Evolutionary conservation across 2,113 vertebrate species (phyloP).

Genomic region (Odocoileus hemionus): DNA sequence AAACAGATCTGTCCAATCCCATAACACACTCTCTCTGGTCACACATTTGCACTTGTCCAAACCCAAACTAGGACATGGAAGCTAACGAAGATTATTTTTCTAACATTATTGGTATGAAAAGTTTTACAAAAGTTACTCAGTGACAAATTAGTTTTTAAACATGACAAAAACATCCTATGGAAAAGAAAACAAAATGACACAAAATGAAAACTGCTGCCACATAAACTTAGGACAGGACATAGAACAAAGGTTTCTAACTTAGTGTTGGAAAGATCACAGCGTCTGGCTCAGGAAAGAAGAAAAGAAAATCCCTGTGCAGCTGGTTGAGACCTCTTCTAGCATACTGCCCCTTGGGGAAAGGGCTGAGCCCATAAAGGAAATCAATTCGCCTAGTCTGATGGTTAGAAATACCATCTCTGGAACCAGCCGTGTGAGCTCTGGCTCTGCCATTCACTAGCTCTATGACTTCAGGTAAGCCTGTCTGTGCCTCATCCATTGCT

Average conservation of each 20-base stretch:
- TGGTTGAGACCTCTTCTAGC: accelerated
- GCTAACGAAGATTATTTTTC: neutral
- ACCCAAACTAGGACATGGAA: neutral
- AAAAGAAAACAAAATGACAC: neutral
- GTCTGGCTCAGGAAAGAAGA: neutral
- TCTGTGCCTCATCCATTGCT: neutral
- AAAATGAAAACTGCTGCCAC: neutral
- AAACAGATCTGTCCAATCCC: neutral
- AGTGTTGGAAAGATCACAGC: neutral
- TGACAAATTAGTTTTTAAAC: neutral
- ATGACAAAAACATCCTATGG: neutral
- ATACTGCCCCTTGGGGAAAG: neutral
- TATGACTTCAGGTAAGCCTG: neutral
- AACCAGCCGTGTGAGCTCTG: neutral
- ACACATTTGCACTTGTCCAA: neutral
- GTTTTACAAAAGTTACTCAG: neutral
- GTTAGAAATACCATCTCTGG: neutral
- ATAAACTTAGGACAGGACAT: neutral
- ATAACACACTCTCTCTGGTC: neutral
- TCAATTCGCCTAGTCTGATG: neutral
- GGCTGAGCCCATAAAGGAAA: neutral
- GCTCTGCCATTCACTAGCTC: too few species aligned
- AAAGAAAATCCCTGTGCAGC: neutral
- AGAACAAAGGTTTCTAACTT: neutral
- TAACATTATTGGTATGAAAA: neutral